Conservation (phyloP, 1,140 invertebrate genomes). For the Orchestia grillus region DNA sequence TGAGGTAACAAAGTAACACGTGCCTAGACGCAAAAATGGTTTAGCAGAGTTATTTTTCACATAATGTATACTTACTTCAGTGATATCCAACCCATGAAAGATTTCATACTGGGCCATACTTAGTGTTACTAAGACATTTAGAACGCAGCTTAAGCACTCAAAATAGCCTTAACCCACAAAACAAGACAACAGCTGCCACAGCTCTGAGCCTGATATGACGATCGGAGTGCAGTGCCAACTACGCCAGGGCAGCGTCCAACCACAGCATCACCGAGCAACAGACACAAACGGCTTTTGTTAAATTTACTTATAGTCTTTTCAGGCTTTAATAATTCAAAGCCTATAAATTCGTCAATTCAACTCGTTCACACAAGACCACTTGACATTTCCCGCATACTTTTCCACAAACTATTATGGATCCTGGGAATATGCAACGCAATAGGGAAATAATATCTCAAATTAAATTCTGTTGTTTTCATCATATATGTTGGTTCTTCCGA, state of each 20-base stretch:
- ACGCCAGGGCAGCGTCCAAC: neutral
- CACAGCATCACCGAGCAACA: neutral
- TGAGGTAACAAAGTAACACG: neutral
- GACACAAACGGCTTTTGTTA: neutral
- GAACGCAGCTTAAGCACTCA: neutral
- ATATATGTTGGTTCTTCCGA: neutral
- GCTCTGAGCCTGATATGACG: neutral
- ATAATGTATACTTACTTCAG: too few species aligned
- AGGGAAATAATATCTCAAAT: neutral
- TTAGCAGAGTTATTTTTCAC: neutral
- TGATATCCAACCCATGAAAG: neutral
- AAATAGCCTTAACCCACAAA: neutral
- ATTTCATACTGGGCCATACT: neutral
- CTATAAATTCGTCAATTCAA: neutral
- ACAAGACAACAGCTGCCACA: neutral
- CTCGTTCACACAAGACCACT: neutral
- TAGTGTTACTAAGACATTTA: neutral
- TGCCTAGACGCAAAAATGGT: neutral
- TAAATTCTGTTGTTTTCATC: neutral
- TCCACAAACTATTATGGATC: neutral
- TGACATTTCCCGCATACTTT: neutral
- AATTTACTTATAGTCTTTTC: neutral
- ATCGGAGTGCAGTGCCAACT: neutral
- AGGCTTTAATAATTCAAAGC: neutral
- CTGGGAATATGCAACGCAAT: neutral